These are phyloP conservation scores for Ptychoptera contaminata DNA, from an alignment of 2,888 invertebrate species.

Conservation along the genomic window DNA sequence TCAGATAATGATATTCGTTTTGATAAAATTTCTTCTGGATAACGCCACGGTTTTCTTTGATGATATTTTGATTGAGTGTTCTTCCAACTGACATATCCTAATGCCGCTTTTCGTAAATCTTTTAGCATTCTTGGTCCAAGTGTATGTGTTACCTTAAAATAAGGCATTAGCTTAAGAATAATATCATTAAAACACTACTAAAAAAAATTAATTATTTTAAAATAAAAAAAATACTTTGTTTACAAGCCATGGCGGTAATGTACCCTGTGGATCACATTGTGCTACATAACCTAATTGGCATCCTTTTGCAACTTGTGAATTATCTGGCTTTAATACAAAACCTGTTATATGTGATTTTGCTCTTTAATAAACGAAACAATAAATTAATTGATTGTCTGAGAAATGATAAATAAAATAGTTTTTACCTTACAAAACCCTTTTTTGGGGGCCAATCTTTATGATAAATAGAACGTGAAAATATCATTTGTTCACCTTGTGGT, in stretches of 20 bases:
- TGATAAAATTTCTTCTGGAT: constrained; percentile 66
- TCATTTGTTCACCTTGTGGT: constrained; percentile 52
- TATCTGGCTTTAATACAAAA: constrained; percentile 46
- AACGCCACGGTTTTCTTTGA: constrained; percentile 75
- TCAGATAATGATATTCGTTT: constrained; percentile 54
- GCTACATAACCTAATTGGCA: constrained; percentile 78
- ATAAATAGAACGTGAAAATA: constrained; percentile 79
- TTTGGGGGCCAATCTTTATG: constrained; percentile 72
- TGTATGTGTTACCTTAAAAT: constrained; percentile 41
- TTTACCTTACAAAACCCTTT: constrained; percentile 61
- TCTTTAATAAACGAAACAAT: constrained; percentile 24
- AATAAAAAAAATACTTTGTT: constrained; percentile 64
- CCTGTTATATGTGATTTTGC: constrained; percentile 46
- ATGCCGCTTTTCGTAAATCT: constrained; percentile 63
- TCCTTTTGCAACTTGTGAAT: constrained; percentile 29
- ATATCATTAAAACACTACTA: no score
- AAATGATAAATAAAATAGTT: background rate
- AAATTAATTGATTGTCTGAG: background rate
- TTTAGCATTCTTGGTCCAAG: constrained; percentile 76
- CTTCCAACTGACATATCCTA: constrained; percentile 75
- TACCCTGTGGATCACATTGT: constrained; percentile 78
- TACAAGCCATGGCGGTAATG: constrained; percentile 76
- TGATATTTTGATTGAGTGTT: constrained; percentile 38
- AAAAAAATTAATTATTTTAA: constrained; percentile 17
- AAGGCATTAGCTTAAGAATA: no score